A percentile compares a stretch with the other conserved stretches of the same genome.
phyloP scores from a whole-genome alignment of 2,113 vertebrate species.

The Scomber japonicus region DNA sequence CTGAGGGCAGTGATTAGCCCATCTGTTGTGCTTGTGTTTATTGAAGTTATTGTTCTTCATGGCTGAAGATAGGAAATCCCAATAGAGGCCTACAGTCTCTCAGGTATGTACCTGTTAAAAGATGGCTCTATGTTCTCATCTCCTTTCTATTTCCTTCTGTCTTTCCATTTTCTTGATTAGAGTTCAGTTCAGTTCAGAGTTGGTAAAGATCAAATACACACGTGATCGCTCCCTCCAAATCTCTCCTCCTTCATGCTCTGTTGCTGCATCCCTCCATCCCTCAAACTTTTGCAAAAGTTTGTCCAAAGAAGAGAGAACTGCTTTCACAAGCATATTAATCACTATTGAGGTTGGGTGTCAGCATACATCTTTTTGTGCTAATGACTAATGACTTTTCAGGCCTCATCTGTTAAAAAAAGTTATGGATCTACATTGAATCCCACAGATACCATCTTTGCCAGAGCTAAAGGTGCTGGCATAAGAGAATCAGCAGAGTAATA shows the following conservation, averaged over 20 bases:
- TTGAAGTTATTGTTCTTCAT: conserved; percentile 19
- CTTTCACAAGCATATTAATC: not conserved
- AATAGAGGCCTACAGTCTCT: conserved; percentile 16
- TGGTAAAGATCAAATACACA: conserved; percentile 1
- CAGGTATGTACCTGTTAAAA: conserved; percentile 29
- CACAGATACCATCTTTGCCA: too few species aligned
- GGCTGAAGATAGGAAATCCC: conserved; percentile 31
- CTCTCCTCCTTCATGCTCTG: not conserved
- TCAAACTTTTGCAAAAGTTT: not conserved
- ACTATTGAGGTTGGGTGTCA: not conserved
- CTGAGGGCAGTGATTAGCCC: conserved; percentile 21
- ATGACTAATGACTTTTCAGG: too few species aligned
- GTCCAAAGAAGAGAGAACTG: not conserved
- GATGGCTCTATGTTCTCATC: conserved; percentile 9
- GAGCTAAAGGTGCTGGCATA: too few species aligned
- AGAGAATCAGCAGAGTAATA: too few species aligned
- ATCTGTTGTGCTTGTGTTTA: conserved; percentile 29
- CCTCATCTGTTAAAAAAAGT: too few species aligned
- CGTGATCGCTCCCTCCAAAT: not conserved
- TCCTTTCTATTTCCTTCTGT: not conserved
- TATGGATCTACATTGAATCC: too few species aligned
- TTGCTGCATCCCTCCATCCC: not conserved
- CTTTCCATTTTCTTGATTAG: not conserved
- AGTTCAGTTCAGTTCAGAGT: not conserved
- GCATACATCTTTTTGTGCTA: not conserved